These are phyloP conservation scores for Elysia crispata DNA, from an alignment of 2,888 invertebrate species.

Conservation along the genomic window DNA sequence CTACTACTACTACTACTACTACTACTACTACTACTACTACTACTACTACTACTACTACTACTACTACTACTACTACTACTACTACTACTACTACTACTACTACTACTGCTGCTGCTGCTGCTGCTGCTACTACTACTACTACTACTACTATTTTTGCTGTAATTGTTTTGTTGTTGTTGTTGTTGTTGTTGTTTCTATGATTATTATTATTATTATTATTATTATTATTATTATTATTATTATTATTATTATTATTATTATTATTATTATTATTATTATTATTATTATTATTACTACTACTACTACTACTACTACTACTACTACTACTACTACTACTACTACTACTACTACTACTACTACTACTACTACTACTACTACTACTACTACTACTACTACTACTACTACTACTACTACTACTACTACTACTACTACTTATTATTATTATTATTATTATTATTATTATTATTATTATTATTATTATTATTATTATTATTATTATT, in stretches of 20 bases:
- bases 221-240: no score
- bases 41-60: conserved; percentile 38
- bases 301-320: background rate
- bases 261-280: no score
- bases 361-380: background rate
- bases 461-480: background rate
- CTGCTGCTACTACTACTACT: no score
- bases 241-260: no score
- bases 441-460: background rate
- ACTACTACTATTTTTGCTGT: no score
- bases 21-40: conserved; percentile 35
- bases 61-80: conserved; percentile 32
- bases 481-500: background rate
- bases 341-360: background rate
- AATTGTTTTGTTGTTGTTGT: no score
- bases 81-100: conserved; percentile 27
- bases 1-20: conserved; percentile 21
- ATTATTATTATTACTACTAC: no score
- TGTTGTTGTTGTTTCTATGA: no score
- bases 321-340: background rate
- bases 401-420: background rate
- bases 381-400: background rate
- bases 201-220: no score
- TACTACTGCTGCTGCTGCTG: conserved; percentile 19
- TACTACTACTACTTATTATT: no score